A percentile compares a stretch with the other conserved stretches of the same genome.
Evolutionary conservation across 2,797 vertebrate genomes (phyloP).

Genomic region (Falco peregrinus): DNA sequence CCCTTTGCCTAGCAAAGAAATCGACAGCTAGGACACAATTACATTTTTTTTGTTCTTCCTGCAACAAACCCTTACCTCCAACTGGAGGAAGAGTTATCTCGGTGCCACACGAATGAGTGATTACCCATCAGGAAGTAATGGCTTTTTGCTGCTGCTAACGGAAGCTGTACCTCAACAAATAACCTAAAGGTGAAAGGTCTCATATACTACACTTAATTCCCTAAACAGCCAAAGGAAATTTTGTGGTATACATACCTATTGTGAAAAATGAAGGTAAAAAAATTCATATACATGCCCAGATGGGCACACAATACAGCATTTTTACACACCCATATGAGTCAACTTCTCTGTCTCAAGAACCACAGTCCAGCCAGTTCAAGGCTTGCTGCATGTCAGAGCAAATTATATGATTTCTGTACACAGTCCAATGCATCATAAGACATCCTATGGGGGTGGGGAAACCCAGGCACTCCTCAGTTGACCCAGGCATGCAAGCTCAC

Average conservation of each 20-base stretch:
- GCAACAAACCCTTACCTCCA: neutral
- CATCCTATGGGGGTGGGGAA: neutral
- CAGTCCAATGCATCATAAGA: neutral
- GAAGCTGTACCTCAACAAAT: neutral
- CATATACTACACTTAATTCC: neutral
- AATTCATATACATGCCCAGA: neutral
- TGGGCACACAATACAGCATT: neutral
- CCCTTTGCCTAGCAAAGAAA: neutral
- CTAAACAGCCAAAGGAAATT: neutral
- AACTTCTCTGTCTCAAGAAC: neutral
- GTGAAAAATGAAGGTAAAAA: slow-evolving; percentile 1
- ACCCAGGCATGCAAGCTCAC: neutral
- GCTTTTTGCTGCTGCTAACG: neutral
- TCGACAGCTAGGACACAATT: neutral
- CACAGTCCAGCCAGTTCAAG: neutral
- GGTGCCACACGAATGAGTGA: neutral
- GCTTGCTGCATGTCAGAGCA: neutral
- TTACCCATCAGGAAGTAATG: neutral
- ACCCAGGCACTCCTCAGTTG: neutral
- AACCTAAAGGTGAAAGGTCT: slow-evolving; percentile 15
- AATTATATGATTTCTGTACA: neutral
- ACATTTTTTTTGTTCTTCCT: neutral
- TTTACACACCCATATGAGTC: neutral
- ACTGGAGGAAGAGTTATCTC: neutral
- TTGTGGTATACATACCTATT: neutral